Evolutionary conservation across 2,113 vertebrate species (phyloP), one percentile per base, ranked within the genome.

Genomic region (Tupaia tana): DNA sequence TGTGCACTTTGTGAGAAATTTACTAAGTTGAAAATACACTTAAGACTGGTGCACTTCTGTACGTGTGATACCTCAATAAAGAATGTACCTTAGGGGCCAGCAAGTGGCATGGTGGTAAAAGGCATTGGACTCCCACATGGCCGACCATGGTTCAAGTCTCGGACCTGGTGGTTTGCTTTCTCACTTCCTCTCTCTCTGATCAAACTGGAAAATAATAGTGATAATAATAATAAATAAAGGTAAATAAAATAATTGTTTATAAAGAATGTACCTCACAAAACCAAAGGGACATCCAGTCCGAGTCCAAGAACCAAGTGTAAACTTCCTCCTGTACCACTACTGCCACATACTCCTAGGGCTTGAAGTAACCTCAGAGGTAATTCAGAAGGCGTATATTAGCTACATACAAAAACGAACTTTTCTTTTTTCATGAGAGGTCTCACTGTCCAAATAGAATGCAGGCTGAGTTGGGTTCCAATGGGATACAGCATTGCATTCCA

Each of bases 11-110:
- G 31, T 89, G 64, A 84, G 43, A 85, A 82, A 58, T 34, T 29
- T 71, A 93, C 27, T 3, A 2, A 89, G 31, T 1, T 86, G 20
- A 43, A 43, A 43, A 43, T 19, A 67, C 2, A 43, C 11, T 58
- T 52, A 27, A 9, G n/a, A 59, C 20, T 3, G 54, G 25, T 24
- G 27, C 59, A 67, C 13, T 58, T 93, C 25, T 90, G 11, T 71
- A 31, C n/a, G 19, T 74, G 19, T 70, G 56, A 61, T 25, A 58
- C 11, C 61, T 70, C 59, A 95, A 88, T 95, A 95, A 87, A 95
- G 75, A 86, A 20, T 1, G 66, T 66, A 24, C 25, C 29, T 74
- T n/a, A n/a, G n/a, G n/a, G n/a, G n/a, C n/a, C n/a, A 19, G n/a
- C n/a, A n/a, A n/a, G n/a, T n/a, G n/a, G n/a, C n/a, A n/a, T n/a